Evolutionary conservation across 2,888 invertebrate genomes (phyloP), one percentile per base, ranked within the genome.

Genomic region (Euzetes globulus): DNA sequence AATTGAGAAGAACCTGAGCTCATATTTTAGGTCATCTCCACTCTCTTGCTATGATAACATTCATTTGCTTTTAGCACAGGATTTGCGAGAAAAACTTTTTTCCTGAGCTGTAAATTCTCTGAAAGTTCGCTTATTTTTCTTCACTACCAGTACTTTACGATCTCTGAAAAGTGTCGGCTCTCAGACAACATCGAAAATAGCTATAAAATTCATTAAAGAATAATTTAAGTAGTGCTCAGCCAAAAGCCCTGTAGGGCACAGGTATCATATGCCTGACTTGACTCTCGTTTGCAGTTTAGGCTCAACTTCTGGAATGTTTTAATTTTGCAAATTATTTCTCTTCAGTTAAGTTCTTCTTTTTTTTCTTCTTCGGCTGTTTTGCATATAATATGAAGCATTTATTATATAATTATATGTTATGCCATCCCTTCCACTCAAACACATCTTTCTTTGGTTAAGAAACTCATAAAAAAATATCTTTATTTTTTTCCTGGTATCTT

Each of bases 131-230:
- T 41, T 5, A 41, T 41, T 41, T 41, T 41, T 41, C 9, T 41
- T 4, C 5, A 50, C n/a, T 27, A 22, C 58, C 58, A 58, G 58
- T 58, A 27, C 58, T 58, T 58, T 58, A 58, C 58, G 58, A 58
- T 58, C 58, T 27, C 17, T 29, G 29, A 58, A 29, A 58, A 29
- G 27, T 58, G 58, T 58, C 58, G 58, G 58, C 29, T 58, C 58
- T 22, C 19, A 25, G 27, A 27, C 25, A 58, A 58, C 58, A 58
- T 22, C 29, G 27, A 58, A 58, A 58, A 58, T 58, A 58, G 22
- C 58, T 58, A 58, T 58, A 58, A 58, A 58, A 58, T 58, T 58
- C 58, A 58, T 58, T 55, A 27, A 58, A 17, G 22, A 29, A 19
- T 29, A 58, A 41, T 41, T 41, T 58, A 27, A 58, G 58, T 58